A percentile compares a stretch with the other conserved stretches of the same genome.
Conservation (phyloP, 2,888 invertebrate genomes). For the Lepidocyrtinus sp. region DNA sequence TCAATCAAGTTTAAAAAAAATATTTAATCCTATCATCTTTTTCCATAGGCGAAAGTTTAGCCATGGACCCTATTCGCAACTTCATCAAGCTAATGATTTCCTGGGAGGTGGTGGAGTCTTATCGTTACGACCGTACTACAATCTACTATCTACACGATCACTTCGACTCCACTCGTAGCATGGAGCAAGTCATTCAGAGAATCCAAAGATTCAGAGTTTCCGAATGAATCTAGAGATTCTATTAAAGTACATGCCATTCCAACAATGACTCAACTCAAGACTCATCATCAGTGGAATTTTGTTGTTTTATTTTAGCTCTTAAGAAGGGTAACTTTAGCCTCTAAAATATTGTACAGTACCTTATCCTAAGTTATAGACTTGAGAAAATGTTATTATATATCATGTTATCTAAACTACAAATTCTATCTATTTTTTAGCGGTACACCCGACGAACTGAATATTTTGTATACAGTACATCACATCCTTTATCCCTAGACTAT, state of each 20-base stretch:
- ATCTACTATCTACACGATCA: constrained; percentile 73
- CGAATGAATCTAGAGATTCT: not conserved
- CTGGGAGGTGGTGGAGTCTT: constrained; percentile 83
- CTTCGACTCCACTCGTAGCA: constrained; percentile 71
- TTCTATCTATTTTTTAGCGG: not conserved
- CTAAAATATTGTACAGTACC: not conserved
- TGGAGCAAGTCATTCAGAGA: constrained; percentile 63
- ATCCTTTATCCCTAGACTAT: not conserved
- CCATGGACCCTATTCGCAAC: constrained; percentile 88
- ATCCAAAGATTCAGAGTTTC: constrained; percentile 61
- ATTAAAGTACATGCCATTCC: too few species aligned
- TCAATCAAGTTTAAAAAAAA: constrained; percentile 30
- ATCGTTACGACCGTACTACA: constrained; percentile 72
- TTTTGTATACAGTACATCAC: not conserved
- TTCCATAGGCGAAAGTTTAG: constrained; percentile 86
- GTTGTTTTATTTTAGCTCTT: not conserved
- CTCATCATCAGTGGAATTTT: too few species aligned
- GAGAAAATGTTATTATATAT: not conserved
- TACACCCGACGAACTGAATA: not conserved
- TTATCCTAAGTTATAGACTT: not conserved
- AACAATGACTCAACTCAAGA: too few species aligned
- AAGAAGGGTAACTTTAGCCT: not conserved
- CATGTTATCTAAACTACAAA: not conserved
- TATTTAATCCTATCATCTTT: constrained; percentile 51
- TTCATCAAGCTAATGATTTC: constrained; percentile 86